Base-by-base conservation (phyloP, 2,113 vertebrate genomes). In the Etheostoma spectabile region DNA sequence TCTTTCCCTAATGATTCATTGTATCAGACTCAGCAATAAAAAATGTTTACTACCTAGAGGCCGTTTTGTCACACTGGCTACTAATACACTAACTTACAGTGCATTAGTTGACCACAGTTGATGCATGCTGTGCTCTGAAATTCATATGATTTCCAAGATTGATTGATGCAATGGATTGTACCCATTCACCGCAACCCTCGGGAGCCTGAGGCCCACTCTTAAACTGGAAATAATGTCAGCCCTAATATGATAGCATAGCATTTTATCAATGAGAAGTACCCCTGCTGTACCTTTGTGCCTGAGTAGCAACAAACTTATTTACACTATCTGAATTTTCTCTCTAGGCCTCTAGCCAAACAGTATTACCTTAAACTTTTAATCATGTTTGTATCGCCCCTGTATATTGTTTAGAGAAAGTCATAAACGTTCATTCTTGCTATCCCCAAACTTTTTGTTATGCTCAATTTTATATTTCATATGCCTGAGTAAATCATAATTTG, bases 171-270 rank as follows among this genome's bases (percentile, higher is more conserved):
- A 42, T 51, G 55, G 19, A 74, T 46, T 74, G 48, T 21, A 68
- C 22, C 61, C n/a, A 48, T 21, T 35, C 45, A 71, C 45, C 24
- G 49, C 42, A 66, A 35, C 42, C 33, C 45, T 3, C 1, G 18
- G 48, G 69, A 82, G 33, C 74, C 69, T 22, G 45, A 74, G 69
- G 79, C 62, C 56, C 63, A 52, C 22, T 62, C 55, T 16, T 74
- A 33, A 69, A 65, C 52, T 65, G 13, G 38, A 74, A 70, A 22
- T 33, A 77, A 49, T 72, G 33, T 57, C 49, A 57, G 19, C 53
- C 15, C 33, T 53, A 62, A 77, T 63, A 35, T 42, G 49, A 64
- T 59, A 35, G 21, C 13, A 18, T 5, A 46, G 3, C 48, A 45
- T 78, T 78, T 59, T 61, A 76, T 80, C 46, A 71, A 48, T 35